These are phyloP conservation scores for Quadroppia sp. DNA, from an alignment of 2,888 invertebrate genomes.

Conservation along the genomic window DNA sequence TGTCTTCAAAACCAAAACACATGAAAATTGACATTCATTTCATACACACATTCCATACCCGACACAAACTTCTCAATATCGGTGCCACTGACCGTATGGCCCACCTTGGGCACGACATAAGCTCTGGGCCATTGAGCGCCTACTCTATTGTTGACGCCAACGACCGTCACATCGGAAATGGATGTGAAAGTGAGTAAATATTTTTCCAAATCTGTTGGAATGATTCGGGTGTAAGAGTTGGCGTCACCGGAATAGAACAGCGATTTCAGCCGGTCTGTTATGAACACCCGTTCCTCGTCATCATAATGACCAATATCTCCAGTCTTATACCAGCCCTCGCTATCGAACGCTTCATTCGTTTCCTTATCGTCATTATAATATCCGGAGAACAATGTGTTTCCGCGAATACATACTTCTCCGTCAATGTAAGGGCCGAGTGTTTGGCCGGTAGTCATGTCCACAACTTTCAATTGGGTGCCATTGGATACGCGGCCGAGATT, in stretches of 20 bases:
- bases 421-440: constrained; percentile 62
- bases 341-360: neutral
- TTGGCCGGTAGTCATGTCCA: constrained; percentile 56
- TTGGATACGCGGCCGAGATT: neutral
- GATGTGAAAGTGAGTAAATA: constrained; percentile 6
- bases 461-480: constrained; percentile 20
- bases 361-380: constrained; percentile 55
- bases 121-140: constrained; percentile 25
- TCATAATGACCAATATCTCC: neutral
- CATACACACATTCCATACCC: too few species aligned
- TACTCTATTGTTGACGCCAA: constrained; percentile 15
- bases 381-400: constrained; percentile 58
- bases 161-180: constrained; percentile 32
- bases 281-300: neutral
- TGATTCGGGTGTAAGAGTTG: neutral
- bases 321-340: neutral
- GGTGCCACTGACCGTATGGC: constrained; percentile 7
- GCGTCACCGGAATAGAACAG: neutral
- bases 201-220: constrained; percentile 24
- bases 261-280: neutral
- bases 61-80: neutral
- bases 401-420: constrained; percentile 81
- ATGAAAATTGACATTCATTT: too few species aligned
- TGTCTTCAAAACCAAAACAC: neutral
- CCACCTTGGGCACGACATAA: neutral